These are phyloP conservation scores for Ailuropoda melanoleuca DNA, from an alignment of 2,113 vertebrate genomes.

Conservation along the genomic window DNA sequence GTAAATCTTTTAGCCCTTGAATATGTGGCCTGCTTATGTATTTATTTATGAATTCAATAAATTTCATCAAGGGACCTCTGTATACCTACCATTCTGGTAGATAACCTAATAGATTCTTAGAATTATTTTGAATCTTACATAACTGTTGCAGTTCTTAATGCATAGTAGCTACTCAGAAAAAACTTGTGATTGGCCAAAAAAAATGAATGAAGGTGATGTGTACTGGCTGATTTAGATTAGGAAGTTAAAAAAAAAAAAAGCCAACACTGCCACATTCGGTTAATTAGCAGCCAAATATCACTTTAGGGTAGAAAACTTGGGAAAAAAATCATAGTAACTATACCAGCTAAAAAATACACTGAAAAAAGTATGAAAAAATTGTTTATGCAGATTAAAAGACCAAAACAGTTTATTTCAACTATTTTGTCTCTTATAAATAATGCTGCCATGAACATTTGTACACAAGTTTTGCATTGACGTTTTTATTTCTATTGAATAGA, in stretches of 20 bases:
- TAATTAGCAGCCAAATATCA: background rate
- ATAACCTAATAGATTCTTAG: background rate
- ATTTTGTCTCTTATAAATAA: background rate
- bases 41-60: background rate
- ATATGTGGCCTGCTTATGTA: background rate
- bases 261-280: background rate
- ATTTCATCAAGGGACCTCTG: background rate
- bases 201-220: background rate
- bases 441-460: background rate
- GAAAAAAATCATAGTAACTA: background rate
- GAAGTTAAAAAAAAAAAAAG: background rate
- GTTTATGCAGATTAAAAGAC: background rate
- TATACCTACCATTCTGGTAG: background rate
- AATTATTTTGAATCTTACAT: background rate
- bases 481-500: background rate
- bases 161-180: background rate
- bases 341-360: background rate
- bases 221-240: background rate
- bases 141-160: background rate
- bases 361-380: background rate
- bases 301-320: background rate
- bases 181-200: background rate
- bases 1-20: background rate
- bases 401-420: background rate
- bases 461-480: background rate